Evolutionary conservation across 2,797 vertebrate species (phyloP).

Genomic region (Pseudochaenichthys georgianus): DNA sequence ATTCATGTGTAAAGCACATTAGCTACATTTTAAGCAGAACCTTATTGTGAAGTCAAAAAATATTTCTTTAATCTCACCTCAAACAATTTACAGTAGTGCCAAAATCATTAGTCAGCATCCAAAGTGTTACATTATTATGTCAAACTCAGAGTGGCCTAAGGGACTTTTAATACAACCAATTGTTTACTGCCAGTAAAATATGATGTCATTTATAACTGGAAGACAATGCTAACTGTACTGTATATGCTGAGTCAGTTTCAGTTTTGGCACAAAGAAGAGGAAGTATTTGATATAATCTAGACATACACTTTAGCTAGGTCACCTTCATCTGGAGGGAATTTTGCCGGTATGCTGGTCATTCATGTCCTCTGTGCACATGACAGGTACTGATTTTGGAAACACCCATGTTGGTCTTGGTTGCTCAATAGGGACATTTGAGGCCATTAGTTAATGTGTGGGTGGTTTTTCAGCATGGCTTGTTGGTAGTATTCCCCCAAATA

Average conservation of each 20-base stretch:
- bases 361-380: conserved; percentile 33
- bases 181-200: neutral
- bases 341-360: conserved; percentile 1
- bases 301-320: neutral
- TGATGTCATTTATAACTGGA: neutral
- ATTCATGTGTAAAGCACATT: neutral
- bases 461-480: conserved; percentile 29
- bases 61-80: neutral
- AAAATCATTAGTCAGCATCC: conserved; percentile 1
- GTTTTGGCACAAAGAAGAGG: conserved; percentile 39
- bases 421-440: conserved; percentile 45
- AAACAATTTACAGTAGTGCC: neutral
- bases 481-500: conserved; percentile 5
- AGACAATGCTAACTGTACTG: neutral
- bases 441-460: conserved; percentile 36
- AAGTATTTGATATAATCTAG: conserved; percentile 25
- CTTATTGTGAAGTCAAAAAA: neutral
- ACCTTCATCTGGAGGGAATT: conserved; percentile 10
- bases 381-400: conserved; percentile 40
- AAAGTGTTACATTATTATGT: neutral
- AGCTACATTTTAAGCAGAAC: neutral
- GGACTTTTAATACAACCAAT: too few relatives aligned
- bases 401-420: conserved; percentile 39
- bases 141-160: neutral
- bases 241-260: neutral